These are phyloP conservation scores for Rhineura floridana DNA, from an alignment of 2,113 vertebrate species.

Conservation along the genomic window DNA sequence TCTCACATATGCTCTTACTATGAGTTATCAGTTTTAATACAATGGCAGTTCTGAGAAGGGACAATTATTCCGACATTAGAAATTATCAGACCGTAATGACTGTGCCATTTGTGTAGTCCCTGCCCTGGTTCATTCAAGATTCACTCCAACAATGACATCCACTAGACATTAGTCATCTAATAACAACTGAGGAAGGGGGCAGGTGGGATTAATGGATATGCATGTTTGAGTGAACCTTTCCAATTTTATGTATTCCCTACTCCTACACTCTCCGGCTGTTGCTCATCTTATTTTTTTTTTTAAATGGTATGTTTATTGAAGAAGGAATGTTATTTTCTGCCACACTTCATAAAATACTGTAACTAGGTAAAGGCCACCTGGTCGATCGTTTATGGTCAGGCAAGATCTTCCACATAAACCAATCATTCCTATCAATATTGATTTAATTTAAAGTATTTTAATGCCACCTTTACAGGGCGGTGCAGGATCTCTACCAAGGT, in stretches of 20 bases:
- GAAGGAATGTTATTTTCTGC: conserved; percentile 3
- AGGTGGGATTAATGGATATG: conserved; percentile 20
- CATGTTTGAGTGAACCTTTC: conserved; percentile 38
- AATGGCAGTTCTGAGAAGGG: conserved; percentile 42
- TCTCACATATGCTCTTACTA: conserved; percentile 24
- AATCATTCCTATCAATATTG: not conserved
- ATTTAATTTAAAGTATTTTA: too few species aligned
- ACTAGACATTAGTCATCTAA: conserved; percentile 61
- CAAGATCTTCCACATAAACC: not conserved
- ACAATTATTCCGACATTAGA: conserved; percentile 54
- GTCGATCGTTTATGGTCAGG: not conserved
- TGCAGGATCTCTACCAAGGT: too few species aligned
- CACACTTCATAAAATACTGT: not conserved
- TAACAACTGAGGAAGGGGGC: conserved; percentile 33
- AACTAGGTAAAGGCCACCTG: not conserved
- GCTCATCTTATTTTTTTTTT: conserved; percentile 19
- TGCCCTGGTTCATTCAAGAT: conserved; percentile 56
- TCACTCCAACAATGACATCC: conserved; percentile 46
- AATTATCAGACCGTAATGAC: conserved; percentile 48
- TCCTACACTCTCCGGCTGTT: conserved; percentile 29
- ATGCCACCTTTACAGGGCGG: too few species aligned
- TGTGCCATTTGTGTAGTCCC: conserved; percentile 50
- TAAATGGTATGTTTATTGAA: not conserved
- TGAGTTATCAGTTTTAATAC: conserved; percentile 14
- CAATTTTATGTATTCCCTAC: conserved; percentile 30